Evolutionary conservation across 2,113 vertebrate species (phyloP).

Genomic region (Xyrauchen texanus): DNA sequence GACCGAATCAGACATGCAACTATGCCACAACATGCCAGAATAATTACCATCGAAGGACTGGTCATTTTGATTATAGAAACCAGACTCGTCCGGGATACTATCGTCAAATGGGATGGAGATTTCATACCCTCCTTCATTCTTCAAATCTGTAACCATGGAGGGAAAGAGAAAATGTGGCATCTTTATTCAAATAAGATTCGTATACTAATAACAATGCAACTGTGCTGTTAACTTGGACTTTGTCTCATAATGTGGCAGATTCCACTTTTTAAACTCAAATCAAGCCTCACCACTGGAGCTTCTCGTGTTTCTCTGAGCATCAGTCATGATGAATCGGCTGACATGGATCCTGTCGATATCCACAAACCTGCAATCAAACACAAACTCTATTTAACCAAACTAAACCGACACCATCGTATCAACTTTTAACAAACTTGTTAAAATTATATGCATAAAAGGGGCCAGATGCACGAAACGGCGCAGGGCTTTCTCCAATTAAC

Average conservation of each 20-base stretch:
- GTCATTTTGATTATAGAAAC: conserved; percentile 67
- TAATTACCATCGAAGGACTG: conserved; percentile 74
- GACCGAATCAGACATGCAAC: not conserved
- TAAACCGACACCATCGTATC: not conserved
- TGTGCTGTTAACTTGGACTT: not conserved
- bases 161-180: not conserved
- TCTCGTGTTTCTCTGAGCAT: conserved; percentile 35
- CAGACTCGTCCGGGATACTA: conserved; percentile 63
- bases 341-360: conserved; percentile 5
- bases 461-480: no score
- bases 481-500: conserved; percentile 2
- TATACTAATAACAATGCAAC: not conserved
- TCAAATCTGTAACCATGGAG: conserved; percentile 56
- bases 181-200: not conserved
- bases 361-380: conserved; percentile 30
- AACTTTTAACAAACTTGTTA: not conserved
- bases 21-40: conserved; percentile 3
- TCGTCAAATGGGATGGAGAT: conserved; percentile 80
- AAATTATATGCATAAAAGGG: not conserved
- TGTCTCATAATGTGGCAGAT: not conserved
- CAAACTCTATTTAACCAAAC: not conserved
- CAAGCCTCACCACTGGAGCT: conserved; percentile 41
- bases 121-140: conserved; percentile 78
- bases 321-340: conserved; percentile 48
- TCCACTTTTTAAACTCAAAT: not conserved